Percentiles rank a stretch among this genome's conserved stretches.
Evolutionary conservation across 2,113 vertebrate genomes (phyloP).

Genomic region (Casuarius casuarius): DNA sequence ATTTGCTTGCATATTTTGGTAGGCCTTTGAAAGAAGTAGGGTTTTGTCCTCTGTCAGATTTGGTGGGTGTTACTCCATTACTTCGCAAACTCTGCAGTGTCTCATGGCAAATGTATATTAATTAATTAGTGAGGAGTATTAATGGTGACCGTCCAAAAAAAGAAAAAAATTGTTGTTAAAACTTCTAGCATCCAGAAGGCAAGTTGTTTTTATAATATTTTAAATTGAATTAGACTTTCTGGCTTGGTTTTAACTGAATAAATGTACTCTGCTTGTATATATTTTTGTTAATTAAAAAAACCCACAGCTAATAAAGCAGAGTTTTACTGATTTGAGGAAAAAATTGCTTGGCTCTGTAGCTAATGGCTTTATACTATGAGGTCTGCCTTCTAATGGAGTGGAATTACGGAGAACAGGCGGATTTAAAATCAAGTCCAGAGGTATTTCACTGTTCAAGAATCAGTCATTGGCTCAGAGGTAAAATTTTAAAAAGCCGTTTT

Average conservation of each 20-base stretch:
- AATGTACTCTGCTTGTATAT: neutral
- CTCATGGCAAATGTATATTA: neutral
- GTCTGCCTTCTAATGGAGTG: neutral
- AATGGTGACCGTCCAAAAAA: neutral
- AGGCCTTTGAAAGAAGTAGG: conserved; percentile 67
- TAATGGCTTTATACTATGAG: neutral
- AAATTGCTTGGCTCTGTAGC: neutral
- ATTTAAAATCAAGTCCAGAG: conserved; percentile 2
- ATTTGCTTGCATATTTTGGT: conserved; percentile 78
- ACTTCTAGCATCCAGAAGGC: neutral
- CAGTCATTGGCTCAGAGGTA: neutral
- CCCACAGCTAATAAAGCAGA: neutral
- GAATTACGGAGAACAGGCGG: neutral
- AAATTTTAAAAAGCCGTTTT: neutral
- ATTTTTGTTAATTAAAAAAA: conserved; percentile 38
- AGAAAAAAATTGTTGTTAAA: neutral
- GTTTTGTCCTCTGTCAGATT: conserved; percentile 68
- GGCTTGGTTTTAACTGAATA: conserved; percentile 11
- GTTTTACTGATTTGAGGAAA: neutral
- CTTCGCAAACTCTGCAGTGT: conserved; percentile 23
- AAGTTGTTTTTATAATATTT: neutral
- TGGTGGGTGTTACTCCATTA: conserved; percentile 46
- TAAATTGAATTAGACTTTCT: neutral
- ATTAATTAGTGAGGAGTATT: conserved; percentile 33
- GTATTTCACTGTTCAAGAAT: neutral